These are phyloP conservation scores for Aramus guarauna DNA, from an alignment of 2,113 vertebrate genomes.

Conservation along the genomic window DNA sequence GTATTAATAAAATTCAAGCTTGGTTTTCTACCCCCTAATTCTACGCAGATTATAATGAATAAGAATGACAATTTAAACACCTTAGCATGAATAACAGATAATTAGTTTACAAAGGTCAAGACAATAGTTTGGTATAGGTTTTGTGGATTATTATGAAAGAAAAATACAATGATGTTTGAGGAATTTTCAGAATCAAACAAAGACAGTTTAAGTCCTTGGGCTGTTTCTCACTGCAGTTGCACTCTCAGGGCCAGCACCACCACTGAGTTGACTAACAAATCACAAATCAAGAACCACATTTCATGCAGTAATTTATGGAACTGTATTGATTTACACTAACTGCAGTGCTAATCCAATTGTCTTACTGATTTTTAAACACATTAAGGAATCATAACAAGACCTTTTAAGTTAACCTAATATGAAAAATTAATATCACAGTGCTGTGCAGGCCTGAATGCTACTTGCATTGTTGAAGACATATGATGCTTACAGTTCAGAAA, in stretches of 20 bases:
- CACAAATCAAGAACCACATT: not conserved
- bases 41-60: not conserved
- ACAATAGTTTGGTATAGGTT: not conserved
- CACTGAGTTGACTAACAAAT: not conserved
- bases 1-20: not conserved
- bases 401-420: not conserved
- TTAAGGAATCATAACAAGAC: not conserved
- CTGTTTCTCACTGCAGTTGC: not conserved
- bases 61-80: not conserved
- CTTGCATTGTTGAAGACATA: not conserved
- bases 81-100: not conserved
- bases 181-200: not conserved
- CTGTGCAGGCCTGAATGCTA: not conserved
- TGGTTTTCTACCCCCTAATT: not conserved
- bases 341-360: not conserved
- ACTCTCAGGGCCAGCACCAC: not conserved
- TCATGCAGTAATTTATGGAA: not conserved
- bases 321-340: not conserved
- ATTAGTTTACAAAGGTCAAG: not conserved
- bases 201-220: not conserved
- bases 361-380: not conserved
- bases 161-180: not conserved
- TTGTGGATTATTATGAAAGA: not conserved
- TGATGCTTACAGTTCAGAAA: not conserved
- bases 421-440: not conserved